Evolutionary conservation across 2,113 vertebrate genomes (phyloP), one percentile per base, ranked within the genome.

Genomic region (Cyphomyrus discorhynchus): DNA sequence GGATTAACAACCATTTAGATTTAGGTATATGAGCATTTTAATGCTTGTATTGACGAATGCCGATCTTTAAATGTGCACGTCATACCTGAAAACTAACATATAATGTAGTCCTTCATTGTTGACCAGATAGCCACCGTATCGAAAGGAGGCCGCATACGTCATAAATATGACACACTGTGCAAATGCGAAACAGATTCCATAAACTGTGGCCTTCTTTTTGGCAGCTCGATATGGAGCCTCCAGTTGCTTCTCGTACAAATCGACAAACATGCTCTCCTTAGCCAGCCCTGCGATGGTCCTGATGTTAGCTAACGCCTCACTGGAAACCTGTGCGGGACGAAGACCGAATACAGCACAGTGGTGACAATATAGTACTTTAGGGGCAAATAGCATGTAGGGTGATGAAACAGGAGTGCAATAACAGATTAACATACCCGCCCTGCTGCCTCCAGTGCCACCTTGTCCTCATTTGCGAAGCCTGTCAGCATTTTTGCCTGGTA

Each of bases 101-200:
- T 95, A 96, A 1, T 90, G 90, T 83, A 96, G 90, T 0, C 94
- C 94, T 62, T 96, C 96, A 9, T 89, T 45, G 88, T 47, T 93
- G 85, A 96, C 96, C 90, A 96, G 92, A 92, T 94, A 94, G 21
- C 96, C 96, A 74, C 96, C 96, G 19, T 94, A 96, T 95, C 95
- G 93, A 88, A 95, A 96, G 0, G 96, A 96, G 87, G 95, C 95
- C 11, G 96, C 96, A 80, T 94, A 94, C 0, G 96, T 93, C 95
- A 96, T 94, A 77, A 95, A 96, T 89, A 96, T 93, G 42, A 96
- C 94, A 90, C 95, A 95, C 39, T 96, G 94, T 13, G 96, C 86
- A 86, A 96, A 96, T n/a, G 94, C 94, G 53, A 96, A 96, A 86
- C 93, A 96, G 66, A 96, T 49, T 46, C 94, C 96, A 49, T 96